Evolutionary conservation across 1,140 invertebrate species (phyloP), one percentile per base, ranked within the genome.

Genomic region (Sarcophaga bullata): DNA sequence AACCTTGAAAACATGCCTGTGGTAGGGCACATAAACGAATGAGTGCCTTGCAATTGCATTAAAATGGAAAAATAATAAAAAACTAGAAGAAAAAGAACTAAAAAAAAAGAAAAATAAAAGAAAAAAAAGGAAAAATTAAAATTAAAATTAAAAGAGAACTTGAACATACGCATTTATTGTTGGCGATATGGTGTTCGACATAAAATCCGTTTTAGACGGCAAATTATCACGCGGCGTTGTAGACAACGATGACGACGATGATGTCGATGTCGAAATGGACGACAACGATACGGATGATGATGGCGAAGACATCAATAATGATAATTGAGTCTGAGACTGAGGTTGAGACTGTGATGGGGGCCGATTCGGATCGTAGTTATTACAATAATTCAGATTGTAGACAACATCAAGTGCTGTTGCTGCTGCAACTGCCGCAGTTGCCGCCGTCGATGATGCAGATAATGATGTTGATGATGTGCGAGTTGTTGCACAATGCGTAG

Each of bases 181-280:
- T 78, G 75, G 49, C n/a, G 75, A 78, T 78, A 78, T 78, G 10
- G 54, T n/a, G 73, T 46, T 78, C 17, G 48, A 52, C 75, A 78
- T 78, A 78, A 78, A 78, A 78, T 78, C 75, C 48, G n/a, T 50
- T 50, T 78, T 78, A 78, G 75, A 50, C 75, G 75, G 25, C 75
- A 78, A 78, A 78, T 78, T 78, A 78, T 78, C 75, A 78, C 75
- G 75, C 75, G 75, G 73, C 73, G 73, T 17, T 17, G 75, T 52
- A 48, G 37, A 50, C n/a, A 48, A 78, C 17, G 19, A 49, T n/a
- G 15, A 50, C 48, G 48, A 17, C n/a, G 75, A 78, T 25, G 19
- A 49, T n/a, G 15, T 25, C 48, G 48, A 68, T 8, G 62, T 68
- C 8, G 62, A 68, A 68, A 25, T 58, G 54, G 54, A 58, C 3